Evolutionary conservation across 1,140 invertebrate species (phyloP), one percentile per base, ranked within the genome.

Genomic region (Euura saliciscinereae): DNA sequence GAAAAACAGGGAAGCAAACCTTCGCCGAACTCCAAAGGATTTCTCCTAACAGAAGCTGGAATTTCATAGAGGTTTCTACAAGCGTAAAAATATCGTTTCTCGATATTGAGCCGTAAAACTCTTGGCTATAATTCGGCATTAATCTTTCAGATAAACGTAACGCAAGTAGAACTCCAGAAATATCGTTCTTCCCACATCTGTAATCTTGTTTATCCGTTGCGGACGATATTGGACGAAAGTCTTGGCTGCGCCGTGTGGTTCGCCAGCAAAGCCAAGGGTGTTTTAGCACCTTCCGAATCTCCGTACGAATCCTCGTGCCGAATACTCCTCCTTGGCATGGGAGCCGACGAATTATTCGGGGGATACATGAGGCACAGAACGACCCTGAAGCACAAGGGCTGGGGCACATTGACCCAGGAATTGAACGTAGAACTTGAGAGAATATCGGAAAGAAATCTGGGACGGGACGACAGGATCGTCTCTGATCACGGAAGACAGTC

Each of bases 331-430:
- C 86, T 96, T 79, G 98, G 98, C 44, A 96, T 96, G 89, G 98
- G 98, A 11, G 97, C 98, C 28, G 98, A 99, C 91, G 98, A 99
- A 89, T 90, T 98, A 79, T 94, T 99, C 80, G 97, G 95, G 68
- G 98, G 98, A 2, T 99, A 99, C 81, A 93, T 92, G 66, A 91
- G 97, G 76, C 97, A 99, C 81, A 89, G 96, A 76, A 93, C 91
- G 74, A 91, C 90, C 65, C 93, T 93, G 71, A 91, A 90, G 78
- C 88, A 89, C 11, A 83, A 86, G 45, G 92, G 92, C 2, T 97
- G 93, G 92, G 8, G 75, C 66, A 91, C 89, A 10, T 83, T 98
- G 59, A 83, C 88, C 5, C 84, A 91, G 59, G 94, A 97, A 84
- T 85, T 99, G 5, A 83, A 92, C 66, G 77, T 90, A 69, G 97